Evolutionary conservation across 2,113 vertebrate genomes (phyloP).

Genomic region (Otis tarda): DNA sequence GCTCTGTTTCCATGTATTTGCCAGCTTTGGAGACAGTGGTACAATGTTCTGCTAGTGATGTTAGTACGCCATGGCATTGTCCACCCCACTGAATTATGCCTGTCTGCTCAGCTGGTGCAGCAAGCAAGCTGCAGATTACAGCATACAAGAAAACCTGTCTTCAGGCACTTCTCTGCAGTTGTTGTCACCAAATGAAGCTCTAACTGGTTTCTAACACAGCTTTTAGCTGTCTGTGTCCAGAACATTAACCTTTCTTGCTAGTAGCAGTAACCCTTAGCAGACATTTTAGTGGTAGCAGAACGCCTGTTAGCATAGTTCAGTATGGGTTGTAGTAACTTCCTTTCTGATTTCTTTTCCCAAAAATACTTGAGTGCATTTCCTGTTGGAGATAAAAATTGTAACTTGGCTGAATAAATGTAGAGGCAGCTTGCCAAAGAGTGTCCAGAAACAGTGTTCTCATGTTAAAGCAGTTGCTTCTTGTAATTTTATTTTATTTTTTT

Average conservation of each 20-base stretch:
- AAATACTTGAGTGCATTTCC: conserved; percentile 45
- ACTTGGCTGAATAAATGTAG: background rate
- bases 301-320: background rate
- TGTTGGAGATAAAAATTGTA: conserved; percentile 5
- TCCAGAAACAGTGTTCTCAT: background rate
- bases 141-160: background rate
- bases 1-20: background rate
- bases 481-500: background rate
- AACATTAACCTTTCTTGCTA: background rate
- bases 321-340: background rate
- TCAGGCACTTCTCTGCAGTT: background rate
- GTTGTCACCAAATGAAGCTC: background rate
- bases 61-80: background rate
- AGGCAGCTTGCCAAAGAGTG: background rate
- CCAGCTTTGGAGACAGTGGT: background rate
- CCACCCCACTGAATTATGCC: background rate
- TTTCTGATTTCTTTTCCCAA: conserved; percentile 40
- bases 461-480: conserved; percentile 2
- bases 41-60: background rate
- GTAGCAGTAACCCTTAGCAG: background rate
- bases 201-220: background rate
- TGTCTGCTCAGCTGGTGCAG: background rate
- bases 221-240: background rate
- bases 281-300: background rate
- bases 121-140: background rate